Evolutionary conservation across 2,113 vertebrate species (phyloP), one percentile per base, ranked within the genome.

Genomic region (Dunckerocampus dactyliophorus): DNA sequence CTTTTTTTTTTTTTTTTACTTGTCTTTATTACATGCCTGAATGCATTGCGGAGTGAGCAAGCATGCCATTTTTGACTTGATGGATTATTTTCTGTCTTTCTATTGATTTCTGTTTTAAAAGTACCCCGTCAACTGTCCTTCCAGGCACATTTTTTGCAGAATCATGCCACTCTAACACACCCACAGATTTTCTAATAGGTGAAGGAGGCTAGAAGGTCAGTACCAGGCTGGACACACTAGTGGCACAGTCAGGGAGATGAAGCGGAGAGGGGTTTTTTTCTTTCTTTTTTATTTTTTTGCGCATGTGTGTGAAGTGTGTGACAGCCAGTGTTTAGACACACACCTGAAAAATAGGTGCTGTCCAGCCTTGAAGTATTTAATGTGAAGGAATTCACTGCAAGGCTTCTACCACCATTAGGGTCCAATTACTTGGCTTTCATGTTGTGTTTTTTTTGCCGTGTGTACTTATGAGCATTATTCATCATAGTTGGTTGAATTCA

Each of bases 311-410:
- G 39, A 58, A 64, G 56, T 47, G 20, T 48, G 20, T 2, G 71
- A 47, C 58, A 61, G 45, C 50, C 22, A 20, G 63, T 43, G 37
- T 52, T 58, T 46, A 59, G 50, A 14, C 46, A 0, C 28, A 53
- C 59, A 37, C 59, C 50, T 63, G 51, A 37, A 39, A 34, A 59
- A 39, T 56, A 61, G 68, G 56, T 63, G 66, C 31, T 34, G 46
- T 3, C 0, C 22, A 24, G 48, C 14, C 3, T 62, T 52, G 14
- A 42, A 21, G 37, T 57, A 21, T 20, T 43, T 42, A 57, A 43
- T 11, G 19, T 57, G 55, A 57, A 43, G 13, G n/a, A 8, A 13
- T 6, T 11, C 31, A 4, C 15, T 17, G 39, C 37, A 22, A 34
- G 3, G 7, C 31, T 34, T 34, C 5, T 34, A 43, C 14, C 14